Base-by-base conservation (phyloP, 2,888 invertebrate species). In the Dichetophora obliterata region DNA sequence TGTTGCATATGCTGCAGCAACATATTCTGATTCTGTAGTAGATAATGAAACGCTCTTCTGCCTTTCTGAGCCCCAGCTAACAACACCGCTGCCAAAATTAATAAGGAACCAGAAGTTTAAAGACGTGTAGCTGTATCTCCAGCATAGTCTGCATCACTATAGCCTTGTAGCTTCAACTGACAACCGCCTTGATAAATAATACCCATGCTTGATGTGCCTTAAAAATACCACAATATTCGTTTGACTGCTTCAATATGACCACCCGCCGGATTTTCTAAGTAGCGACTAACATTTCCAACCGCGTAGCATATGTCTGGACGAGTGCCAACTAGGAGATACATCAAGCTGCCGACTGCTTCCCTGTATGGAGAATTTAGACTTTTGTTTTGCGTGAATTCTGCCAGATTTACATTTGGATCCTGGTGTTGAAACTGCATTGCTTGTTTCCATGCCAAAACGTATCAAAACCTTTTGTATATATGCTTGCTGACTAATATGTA, bases 41-140 rank as follows among this genome's bases (percentile, higher is more conserved):
- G 84, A 86, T 34, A 85, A 78, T 19, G 84, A 78, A 16, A 87
- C 84, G 6, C 79, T 77, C 69, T 80, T 75, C 78, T 87, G 86
- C 52, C 82, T 68, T 75, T 83, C 77, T 50, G 85, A 86, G n/a
- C 71, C 50, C 86, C 85, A 87, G 0, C 81, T 80, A 3, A 87
- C 80, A 0, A 82, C 75, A 37, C 83, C 82, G 19, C 79, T 80
- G 34, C 81, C 77, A 24, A 82, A 76, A 52, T 79, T 43, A 73
- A 82, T 81, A 16, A 83, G 57, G 78, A 80, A 9, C 81, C 82
- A 77, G 77, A 75, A 3, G 81, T 82, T 59, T 82, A 82, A 31
- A 77, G 75, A 77, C 81, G 72, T 16, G 80, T 80, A 27, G 69
- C 72, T 6, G 71, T 52, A 57, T 81, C 78, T 5, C 81, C 78